Evolutionary conservation across 2,797 vertebrate genomes (phyloP).

Genomic region (Micrastur ruficollis): DNA sequence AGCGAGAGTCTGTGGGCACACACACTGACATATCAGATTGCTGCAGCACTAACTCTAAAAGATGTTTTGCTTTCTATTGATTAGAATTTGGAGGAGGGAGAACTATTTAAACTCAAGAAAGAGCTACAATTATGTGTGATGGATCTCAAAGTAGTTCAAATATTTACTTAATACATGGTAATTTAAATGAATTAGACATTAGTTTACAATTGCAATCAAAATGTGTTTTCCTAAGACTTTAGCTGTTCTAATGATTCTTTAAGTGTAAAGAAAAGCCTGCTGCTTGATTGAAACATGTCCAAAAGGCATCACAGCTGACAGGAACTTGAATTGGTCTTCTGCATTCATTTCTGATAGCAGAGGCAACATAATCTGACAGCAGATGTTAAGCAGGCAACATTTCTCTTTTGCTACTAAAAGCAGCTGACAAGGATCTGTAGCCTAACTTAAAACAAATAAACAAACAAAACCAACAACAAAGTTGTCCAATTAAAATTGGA

Average conservation of each 20-base stretch:
- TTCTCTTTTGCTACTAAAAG: slow-evolving; percentile 48
- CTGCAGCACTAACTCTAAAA: not conserved
- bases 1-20: not conserved
- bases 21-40: not conserved
- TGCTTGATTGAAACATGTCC: slow-evolving; percentile 71
- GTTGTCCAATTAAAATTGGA: not conserved
- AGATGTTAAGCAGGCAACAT: slow-evolving; percentile 61
- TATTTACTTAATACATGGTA: slow-evolving; percentile 63
- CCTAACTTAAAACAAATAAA: slow-evolving; percentile 40
- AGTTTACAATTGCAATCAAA: slow-evolving; percentile 60
- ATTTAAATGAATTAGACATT: slow-evolving; percentile 58
- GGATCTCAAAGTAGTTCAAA: slow-evolving; percentile 55
- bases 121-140: slow-evolving; percentile 42
- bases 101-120: slow-evolving; percentile 25
- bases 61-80: slow-evolving; percentile 35
- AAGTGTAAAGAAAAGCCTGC: slow-evolving; percentile 67
- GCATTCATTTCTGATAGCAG: slow-evolving; percentile 64
- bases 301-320: slow-evolving; percentile 72
- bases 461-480: not conserved
- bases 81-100: slow-evolving; percentile 10
- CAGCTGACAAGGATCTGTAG: slow-evolving; percentile 49
- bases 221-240: slow-evolving; percentile 54
- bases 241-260: slow-evolving; percentile 64
- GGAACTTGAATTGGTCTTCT: slow-evolving; percentile 68
- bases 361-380: slow-evolving; percentile 63